Evolutionary conservation across 1,140 invertebrate species (phyloP).

Genomic region (Trichogramma pretiosum): DNA sequence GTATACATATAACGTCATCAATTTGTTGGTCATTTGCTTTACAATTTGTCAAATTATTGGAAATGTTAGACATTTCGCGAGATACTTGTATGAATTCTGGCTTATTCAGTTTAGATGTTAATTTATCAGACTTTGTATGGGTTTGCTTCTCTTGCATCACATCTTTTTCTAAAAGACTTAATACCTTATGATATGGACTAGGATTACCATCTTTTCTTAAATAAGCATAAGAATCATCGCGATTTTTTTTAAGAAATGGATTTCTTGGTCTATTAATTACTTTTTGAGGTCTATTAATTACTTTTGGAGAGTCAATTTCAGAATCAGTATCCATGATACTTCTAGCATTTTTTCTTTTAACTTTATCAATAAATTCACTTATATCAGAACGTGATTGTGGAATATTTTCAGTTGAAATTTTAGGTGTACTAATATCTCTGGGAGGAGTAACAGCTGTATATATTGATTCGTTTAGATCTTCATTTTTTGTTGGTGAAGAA

Average conservation of each 20-base stretch:
- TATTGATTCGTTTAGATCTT: not conserved
- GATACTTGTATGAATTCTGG: slow-evolving; percentile 1
- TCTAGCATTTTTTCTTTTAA: slow-evolving; percentile 24
- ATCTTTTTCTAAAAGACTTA: slow-evolving; percentile 25
- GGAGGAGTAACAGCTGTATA: slow-evolving; percentile 5
- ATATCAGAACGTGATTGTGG: too few relatives aligned
- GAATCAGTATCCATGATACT: slow-evolving; percentile 20
- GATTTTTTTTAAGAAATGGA: slow-evolving; percentile 24
- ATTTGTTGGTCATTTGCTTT: not conserved
- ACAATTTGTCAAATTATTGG: not conserved
- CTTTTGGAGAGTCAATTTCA: slow-evolving; percentile 20
- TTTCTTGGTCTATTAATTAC: slow-evolving; percentile 18
- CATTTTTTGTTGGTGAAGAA: too few relatives aligned
- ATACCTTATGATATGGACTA: slow-evolving; percentile 3
- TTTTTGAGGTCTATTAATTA: not conserved
- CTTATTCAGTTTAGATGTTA: too few relatives aligned
- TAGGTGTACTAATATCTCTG: too few relatives aligned
- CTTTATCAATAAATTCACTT: slow-evolving; percentile 29
- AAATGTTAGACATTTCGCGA: not conserved
- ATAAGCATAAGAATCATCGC: slow-evolving; percentile 5
- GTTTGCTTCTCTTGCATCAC: slow-evolving; percentile 3
- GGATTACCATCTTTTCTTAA: not conserved
- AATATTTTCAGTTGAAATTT: too few relatives aligned
- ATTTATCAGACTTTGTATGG: not conserved
- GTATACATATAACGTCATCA: not conserved